Evolutionary conservation across 2,113 vertebrate genomes (phyloP).

Genomic region (Eublepharis macularius): DNA sequence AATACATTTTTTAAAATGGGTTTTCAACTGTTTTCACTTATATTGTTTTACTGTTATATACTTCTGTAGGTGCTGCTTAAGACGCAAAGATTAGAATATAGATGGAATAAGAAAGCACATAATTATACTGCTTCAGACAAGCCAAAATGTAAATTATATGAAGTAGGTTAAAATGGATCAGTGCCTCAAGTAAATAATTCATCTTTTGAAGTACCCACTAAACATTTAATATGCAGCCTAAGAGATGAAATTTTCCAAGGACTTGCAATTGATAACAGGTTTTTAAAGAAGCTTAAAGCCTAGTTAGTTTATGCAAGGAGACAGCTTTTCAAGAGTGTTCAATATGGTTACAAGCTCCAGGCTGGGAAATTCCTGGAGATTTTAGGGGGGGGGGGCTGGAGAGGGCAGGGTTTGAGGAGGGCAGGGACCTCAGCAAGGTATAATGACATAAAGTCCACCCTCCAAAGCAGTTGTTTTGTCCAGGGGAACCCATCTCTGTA

Average conservation of each 20-base stretch:
- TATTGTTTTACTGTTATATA: neutral
- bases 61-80: neutral
- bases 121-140: neutral
- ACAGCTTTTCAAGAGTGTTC: neutral
- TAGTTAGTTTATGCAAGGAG: neutral
- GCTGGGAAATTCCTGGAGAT: too few relatives aligned
- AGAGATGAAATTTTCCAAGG: slow-evolving; percentile 3
- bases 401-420: too few relatives aligned
- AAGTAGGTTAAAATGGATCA: slow-evolving; percentile 15
- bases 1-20: neutral
- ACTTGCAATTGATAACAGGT: neutral
- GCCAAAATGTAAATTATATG: neutral
- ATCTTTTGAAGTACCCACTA: neutral
- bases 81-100: neutral
- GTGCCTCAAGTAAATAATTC: slow-evolving; percentile 5
- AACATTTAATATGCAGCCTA: neutral
- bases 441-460: too few relatives aligned
- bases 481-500: too few relatives aligned
- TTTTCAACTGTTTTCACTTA: neutral
- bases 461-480: too few relatives aligned
- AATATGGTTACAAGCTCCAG: too few relatives aligned
- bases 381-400: too few relatives aligned
- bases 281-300: neutral
- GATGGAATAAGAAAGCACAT: neutral
- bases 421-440: too few relatives aligned